phyloP scores from a whole-genome alignment of 2,797 vertebrate species.

The Thunnus albacares region DNA sequence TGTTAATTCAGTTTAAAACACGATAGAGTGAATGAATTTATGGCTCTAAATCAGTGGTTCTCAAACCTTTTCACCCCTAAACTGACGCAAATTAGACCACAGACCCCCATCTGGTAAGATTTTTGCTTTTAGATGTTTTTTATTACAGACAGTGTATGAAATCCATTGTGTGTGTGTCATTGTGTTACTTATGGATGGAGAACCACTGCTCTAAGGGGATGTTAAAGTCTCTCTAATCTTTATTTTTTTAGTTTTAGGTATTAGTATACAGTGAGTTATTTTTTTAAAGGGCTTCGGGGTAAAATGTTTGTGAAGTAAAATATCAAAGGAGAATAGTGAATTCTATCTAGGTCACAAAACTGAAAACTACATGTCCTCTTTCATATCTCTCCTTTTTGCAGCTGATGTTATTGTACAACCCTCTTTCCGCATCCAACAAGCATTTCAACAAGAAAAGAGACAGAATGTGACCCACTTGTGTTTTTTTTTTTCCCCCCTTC shows the following conservation, averaged over 20 bases:
- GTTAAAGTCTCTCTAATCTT: not conserved
- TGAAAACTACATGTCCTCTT: constrained; percentile 11
- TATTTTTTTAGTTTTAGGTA: not conserved
- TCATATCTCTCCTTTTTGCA: not conserved
- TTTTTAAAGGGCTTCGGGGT: not conserved
- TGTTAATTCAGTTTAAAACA: too few species aligned
- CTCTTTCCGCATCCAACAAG: constrained; percentile 19
- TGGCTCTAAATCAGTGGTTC: too few species aligned
- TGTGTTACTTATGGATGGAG: too few species aligned
- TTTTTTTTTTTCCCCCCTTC: not conserved
- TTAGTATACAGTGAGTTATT: not conserved
- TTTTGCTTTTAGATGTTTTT: too few species aligned
- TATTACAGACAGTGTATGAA: too few species aligned
- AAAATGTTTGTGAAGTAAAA: not conserved
- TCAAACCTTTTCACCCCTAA: too few species aligned
- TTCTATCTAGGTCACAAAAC: constrained; percentile 6
- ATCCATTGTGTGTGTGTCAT: too few species aligned
- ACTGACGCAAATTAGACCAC: too few species aligned
- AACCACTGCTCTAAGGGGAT: too few species aligned
- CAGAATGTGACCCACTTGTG: constrained; percentile 63
- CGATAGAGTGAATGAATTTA: too few species aligned
- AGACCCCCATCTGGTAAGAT: too few species aligned
- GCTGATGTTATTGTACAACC: not conserved
- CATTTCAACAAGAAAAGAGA: constrained; percentile 47
- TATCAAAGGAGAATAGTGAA: not conserved